Evolutionary conservation across 2,113 vertebrate genomes (phyloP).

Genomic region (Psittacus erithacus): DNA sequence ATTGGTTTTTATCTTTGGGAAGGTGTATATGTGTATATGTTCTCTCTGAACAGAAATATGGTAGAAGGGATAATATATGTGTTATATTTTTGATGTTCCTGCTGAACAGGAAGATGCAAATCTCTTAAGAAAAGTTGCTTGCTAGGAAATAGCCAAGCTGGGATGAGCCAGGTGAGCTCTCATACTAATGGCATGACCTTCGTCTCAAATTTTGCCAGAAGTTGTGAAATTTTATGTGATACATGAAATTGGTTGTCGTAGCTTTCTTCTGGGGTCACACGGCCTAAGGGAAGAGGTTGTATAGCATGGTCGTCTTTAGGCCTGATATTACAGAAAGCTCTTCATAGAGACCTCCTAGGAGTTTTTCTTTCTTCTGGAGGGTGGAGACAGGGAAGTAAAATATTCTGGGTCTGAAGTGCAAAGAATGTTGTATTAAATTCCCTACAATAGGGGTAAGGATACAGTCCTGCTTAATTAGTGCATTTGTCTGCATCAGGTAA

Average conservation of each 20-base stretch:
- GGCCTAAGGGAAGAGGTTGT: not conserved
- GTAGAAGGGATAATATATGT: not conserved
- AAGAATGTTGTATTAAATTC: not conserved
- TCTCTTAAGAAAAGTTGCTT: not conserved
- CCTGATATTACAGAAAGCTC: not conserved
- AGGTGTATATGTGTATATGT: not conserved
- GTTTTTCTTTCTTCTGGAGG: not conserved
- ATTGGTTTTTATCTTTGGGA: not conserved
- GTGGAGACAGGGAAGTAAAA: not conserved
- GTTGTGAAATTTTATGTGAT: not conserved
- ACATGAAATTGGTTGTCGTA: rapidly evolving
- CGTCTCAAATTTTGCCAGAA: not conserved
- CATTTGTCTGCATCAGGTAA: not conserved
- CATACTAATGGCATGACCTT: not conserved
- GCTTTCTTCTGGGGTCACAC: not conserved
- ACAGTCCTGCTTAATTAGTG: not conserved
- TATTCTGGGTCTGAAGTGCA: not conserved
- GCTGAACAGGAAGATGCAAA: not conserved
- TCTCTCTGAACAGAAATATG: not conserved
- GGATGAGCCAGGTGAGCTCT: not conserved
- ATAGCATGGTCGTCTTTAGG: not conserved
- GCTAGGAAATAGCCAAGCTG: not conserved
- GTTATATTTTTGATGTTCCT: not conserved
- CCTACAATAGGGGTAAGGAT: not conserved
- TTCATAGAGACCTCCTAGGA: not conserved